Base-by-base conservation (phyloP, 92 coral and sea anemone genomes). In the Micromussa lordhowensis region DNA sequence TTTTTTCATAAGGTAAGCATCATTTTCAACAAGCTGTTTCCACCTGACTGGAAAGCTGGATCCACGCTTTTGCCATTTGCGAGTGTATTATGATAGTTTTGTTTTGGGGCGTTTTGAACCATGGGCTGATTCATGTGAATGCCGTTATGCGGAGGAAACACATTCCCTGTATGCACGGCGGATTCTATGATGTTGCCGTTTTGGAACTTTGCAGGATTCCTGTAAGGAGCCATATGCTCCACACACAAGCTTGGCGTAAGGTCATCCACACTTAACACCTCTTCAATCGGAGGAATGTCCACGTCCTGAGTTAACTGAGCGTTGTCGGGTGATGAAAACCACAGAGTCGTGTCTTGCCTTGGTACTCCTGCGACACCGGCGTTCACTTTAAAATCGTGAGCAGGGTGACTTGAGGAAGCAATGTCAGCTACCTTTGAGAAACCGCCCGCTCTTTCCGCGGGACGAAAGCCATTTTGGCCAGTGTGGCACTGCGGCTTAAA, bases 11-110 rank as follows among this genome's bases (percentile, higher is more conserved):
- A 21, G 29, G 82, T 77, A 28, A 86, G 51, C 83, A 86, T 86
- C 89, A 86, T 86, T 77, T 78, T 86, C 14, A 86, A 77, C 18
- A 86, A 55, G 83, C 89, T 77, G 83, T 64, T 78, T 17, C 83
- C 69, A 31, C 77, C 77, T 29, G 75, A 31, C 16, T 75, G 82
- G 28, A 75, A 76, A 11, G 32, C 48, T 54, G 64, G 89, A 48
- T 78, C 55, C 79, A 14, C 34, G 36, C 73, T 64, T 22, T 68
- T 76, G 22, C 28, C 18, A 17, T 6, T 29, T 51, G 68, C 61
- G 28, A 64, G 64, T 18, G 32, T 68, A 31, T 61, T 69, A 22
- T 61, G 83, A 59, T 44, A 28, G 48, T 63, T 66, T 48, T 77
- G 89, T 28, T 73, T 64, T 77, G 77, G 82, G 12, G 29, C 22